Evolutionary conservation across 37 sponge, comb jelly and placozoan species (phyloP), one percentile per base, ranked within the genome.

Genomic region (Hormiphora californensis): DNA sequence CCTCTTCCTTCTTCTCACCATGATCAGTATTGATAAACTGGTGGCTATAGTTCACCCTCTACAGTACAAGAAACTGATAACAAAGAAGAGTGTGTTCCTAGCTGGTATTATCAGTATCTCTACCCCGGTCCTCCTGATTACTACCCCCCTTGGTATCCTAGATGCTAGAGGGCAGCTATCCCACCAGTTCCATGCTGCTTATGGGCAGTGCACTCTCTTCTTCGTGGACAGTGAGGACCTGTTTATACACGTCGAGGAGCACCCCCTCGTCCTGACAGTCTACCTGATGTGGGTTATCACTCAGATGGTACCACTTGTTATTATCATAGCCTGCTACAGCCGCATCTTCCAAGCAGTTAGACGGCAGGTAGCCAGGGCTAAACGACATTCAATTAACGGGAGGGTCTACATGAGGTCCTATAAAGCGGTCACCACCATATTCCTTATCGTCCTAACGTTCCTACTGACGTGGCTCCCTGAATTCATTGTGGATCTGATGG

Each of bases 171-270:
- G 61, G 4, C n/a, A 57, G 30, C 61, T 57, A 5, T 5, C 61
- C n/a, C 61, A 57, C 61, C n/a, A 57, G 61, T 57, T 57, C 61
- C 27, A 57, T 30, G n/a, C 23, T 28, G 61, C 61, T 23, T 57
- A 57, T 30, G 61, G 61, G 23, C 61, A 57, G 23, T 57, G 61
- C 61, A 57, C 61, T 4, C 61, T 57, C 61, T 57, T 57, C 61
- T 57, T 57, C 61, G 27, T 28, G 61, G 53, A 49, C 53, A 49
- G 53, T 49, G 53, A 49, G 12, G 3, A 5, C 23, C 30, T 28
- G 61, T 57, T 57, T 57, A 30, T 57, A 12, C 30, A 57, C 30
- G 61, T 57, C 9, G 30, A 57, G 30, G 61, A 57, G 61, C 27
- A 28, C 27, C 61, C 61, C 61, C n/a, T 57, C 61, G 27, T 57